Base-by-base conservation (phyloP, 1,140 invertebrate species). In the Dinothrombium tinctorium region DNA sequence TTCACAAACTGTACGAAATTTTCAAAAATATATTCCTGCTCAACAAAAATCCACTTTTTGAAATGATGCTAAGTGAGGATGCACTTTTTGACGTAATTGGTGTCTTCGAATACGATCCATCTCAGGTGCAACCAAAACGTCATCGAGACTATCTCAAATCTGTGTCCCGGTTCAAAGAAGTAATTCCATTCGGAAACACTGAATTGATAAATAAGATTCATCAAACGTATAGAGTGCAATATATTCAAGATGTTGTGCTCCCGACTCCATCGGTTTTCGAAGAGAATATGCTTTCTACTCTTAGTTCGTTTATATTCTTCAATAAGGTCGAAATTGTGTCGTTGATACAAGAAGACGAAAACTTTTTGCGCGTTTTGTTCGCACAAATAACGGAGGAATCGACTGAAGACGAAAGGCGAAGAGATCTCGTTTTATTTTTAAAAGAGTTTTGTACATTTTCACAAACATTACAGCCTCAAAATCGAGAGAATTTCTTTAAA, bases 311-410 rank as follows among this genome's bases (percentile, higher is more conserved):
- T 67, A 87, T 99, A 60, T 99, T 94, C 68, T 98, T 99, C 62
- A 96, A 96, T 62, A 96, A 99, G 67, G 82, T 95, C 51, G 92
- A 99, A 71, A 99, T 99, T 60, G 90, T 98, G 37, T 89, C 80
- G 47, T 69, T 94, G 52, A 84, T 99, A 55, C 87, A 95, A 71
- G 89, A 96, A 51, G 92, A 99, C 65, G 84, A 94, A 49, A 80
- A 82, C 53, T 92, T 95, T 65, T 66, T 99, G 49, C 74, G 74
- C 26, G 84, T 92, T 62, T 63, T 99, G 40, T 96, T 99, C 64
- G 72, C 75, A 38, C 74, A 92, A 56, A 67, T 99, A 45, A 86
- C 74, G 36, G 80, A 90, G 59, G 73, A 81, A 53, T 69, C 73
- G 47, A 89, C 83, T 32, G 67, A 73, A 31, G 72, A 86, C 49